Evolutionary conservation across 2,797 vertebrate genomes (phyloP).

Genomic region (Tauraco hartlaubi): DNA sequence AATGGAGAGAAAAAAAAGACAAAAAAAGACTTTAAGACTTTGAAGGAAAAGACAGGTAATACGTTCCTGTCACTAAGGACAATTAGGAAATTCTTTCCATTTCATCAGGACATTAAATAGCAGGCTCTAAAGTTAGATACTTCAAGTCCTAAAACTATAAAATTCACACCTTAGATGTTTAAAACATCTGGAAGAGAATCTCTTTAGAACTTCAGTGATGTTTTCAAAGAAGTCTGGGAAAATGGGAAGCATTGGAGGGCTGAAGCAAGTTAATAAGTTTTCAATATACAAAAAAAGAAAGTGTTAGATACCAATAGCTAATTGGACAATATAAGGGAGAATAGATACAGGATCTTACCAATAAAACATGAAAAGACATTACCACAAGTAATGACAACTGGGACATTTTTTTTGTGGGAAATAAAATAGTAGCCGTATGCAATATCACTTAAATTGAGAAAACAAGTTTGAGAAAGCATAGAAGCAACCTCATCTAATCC

Average conservation of each 20-base stretch:
- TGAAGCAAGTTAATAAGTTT: not conserved
- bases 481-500: not conserved
- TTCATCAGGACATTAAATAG: not conserved
- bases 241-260: not conserved
- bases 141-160: not conserved
- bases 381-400: not conserved
- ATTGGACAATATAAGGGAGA: not conserved
- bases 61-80: not conserved
- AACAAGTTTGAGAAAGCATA: not conserved
- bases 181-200: not conserved
- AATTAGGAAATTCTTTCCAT: not conserved
- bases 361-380: not conserved
- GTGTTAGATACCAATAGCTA: not conserved
- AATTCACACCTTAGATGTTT: not conserved
- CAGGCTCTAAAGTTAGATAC: not conserved
- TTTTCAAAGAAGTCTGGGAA: not conserved
- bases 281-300: not conserved
- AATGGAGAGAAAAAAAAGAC: not conserved
- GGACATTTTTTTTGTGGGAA: not conserved
- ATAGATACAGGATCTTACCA: not conserved
- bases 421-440: not conserved
- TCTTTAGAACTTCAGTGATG: not conserved
- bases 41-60: not conserved
- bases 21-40: not conserved
- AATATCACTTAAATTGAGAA: not conserved